Evolutionary conservation across 2,113 vertebrate genomes (phyloP).

Genomic region (Sylvilagus bachmani): DNA sequence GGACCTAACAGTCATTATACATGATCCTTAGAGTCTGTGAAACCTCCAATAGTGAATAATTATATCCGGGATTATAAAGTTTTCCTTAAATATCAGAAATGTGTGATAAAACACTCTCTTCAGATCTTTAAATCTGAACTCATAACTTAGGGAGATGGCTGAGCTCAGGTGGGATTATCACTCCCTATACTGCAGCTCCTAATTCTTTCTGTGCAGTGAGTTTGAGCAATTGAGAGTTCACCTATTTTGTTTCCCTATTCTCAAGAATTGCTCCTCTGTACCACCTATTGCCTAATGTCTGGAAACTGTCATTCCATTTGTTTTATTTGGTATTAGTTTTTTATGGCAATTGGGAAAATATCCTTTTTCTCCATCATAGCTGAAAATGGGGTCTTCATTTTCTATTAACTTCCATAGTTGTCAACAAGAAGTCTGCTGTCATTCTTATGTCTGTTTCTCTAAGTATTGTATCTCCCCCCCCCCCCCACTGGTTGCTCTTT

Average conservation of each 20-base stretch:
- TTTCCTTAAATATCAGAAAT: neutral
- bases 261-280: neutral
- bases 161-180: neutral
- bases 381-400: neutral
- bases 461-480: neutral
- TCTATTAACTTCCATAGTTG: neutral
- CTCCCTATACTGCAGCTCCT: neutral
- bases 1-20: neutral
- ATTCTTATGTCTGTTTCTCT: neutral
- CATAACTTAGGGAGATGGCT: neutral
- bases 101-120: neutral
- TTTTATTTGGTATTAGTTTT: neutral
- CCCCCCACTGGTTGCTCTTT: neutral
- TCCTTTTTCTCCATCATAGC: neutral
- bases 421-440: neutral
- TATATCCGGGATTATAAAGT: neutral
- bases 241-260: neutral
- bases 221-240: too few species aligned
- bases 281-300: neutral
- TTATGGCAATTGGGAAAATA: neutral
- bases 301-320: neutral
- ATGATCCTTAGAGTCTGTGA: neutral
- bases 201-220: neutral
- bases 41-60: neutral
- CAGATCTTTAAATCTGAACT: neutral